A percentile compares a stretch with the other conserved stretches of the same genome.
Conservation (phyloP, 1,140 invertebrate species). For the Anastatus disparis region DNA sequence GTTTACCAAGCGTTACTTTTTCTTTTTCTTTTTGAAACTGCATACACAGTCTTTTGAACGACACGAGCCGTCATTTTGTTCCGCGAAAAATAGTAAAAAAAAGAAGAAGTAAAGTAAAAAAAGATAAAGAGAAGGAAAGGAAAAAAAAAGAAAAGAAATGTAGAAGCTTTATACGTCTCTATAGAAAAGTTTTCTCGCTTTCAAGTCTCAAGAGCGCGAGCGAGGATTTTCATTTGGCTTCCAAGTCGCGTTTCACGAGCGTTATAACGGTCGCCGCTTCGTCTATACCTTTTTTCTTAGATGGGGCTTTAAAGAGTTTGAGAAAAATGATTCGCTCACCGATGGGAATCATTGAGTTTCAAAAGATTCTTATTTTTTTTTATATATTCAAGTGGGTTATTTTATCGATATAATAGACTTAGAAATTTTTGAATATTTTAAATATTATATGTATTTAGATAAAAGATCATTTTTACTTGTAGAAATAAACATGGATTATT, state of each 20-base stretch:
- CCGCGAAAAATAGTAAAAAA: no score
- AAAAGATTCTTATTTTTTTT: no score
- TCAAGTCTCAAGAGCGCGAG: background rate
- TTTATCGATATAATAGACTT: no score
- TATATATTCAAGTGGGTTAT: no score
- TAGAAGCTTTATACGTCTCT: background rate
- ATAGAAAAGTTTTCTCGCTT: conserved; percentile 30
- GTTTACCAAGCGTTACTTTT: background rate
- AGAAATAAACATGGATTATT: no score
- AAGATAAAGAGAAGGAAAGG: background rate
- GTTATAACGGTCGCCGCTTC: conserved; percentile 24
- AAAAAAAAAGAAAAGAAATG: background rate
- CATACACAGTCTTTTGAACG: background rate
- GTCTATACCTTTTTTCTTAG: conserved; percentile 1
- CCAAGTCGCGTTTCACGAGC: conserved; percentile 21
- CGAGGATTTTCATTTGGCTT: conserved; percentile 25
- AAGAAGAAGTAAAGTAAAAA: no score
- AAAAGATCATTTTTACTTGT: no score
- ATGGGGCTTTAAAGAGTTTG: background rate
- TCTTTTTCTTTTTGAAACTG: no score
- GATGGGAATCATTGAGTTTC: background rate
- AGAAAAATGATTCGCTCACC: conserved; percentile 2
- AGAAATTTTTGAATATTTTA: no score
- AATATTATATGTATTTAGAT: no score
- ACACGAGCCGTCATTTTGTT: background rate